These are phyloP conservation scores for Clostera curtula DNA, from an alignment of 2,888 invertebrate species.

Conservation along the genomic window DNA sequence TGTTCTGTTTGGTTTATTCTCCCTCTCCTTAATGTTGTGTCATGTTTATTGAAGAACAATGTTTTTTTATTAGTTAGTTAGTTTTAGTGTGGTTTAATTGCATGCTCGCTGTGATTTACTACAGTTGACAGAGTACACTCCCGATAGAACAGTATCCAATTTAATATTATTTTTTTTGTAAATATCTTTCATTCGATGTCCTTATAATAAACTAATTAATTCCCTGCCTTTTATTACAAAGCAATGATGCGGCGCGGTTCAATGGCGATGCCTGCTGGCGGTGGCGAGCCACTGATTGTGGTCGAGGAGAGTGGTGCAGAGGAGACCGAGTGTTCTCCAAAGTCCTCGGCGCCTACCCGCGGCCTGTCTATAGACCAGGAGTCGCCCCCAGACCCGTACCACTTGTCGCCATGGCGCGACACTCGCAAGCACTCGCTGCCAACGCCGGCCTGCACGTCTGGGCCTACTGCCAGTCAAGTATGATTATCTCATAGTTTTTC, in stretches of 20 bases:
- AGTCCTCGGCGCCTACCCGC: conserved; percentile 72
- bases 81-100: too few relatives aligned
- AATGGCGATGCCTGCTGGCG: conserved; percentile 75
- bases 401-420: conserved; percentile 87
- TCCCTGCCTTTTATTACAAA: conserved; percentile 15
- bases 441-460: conserved; percentile 88
- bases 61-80: too few relatives aligned
- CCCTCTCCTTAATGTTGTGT: too few relatives aligned
- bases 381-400: conserved; percentile 86
- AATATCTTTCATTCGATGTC: too few relatives aligned
- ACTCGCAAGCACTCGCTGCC: conserved; percentile 88
- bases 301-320: conserved; percentile 84
- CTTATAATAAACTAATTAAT: too few relatives aligned
- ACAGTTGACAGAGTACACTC: too few relatives aligned
- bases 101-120: too few relatives aligned
- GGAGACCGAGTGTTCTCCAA: conserved; percentile 77
- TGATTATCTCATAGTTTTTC: background rate
- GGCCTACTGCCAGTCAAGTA: conserved; percentile 91
- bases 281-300: conserved; percentile 85
- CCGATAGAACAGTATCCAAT: too few relatives aligned
- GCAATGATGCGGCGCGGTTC: conserved; percentile 80
- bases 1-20: too few relatives aligned
- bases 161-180: too few relatives aligned
- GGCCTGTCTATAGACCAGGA: conserved; percentile 82
- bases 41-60: too few relatives aligned